Evolutionary conservation across 2,797 vertebrate species (phyloP), one percentile per base, ranked within the genome.

Genomic region (Decapterus maruadsi): DNA sequence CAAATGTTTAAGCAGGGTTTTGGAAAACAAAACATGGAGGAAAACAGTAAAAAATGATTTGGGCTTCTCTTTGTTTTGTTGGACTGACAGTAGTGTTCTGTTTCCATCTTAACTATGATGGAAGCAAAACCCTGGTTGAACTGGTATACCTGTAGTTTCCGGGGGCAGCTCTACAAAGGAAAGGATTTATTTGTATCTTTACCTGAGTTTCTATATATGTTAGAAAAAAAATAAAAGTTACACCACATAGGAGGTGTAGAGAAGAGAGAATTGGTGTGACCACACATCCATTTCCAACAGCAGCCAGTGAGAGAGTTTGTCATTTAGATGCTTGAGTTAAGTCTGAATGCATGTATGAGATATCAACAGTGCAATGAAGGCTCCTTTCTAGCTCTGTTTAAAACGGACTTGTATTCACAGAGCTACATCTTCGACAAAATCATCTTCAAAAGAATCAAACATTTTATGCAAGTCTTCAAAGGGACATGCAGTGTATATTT

Each of bases 401-500:
- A 57, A 75, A 17, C 59, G n/a, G 17, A 19, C 20, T 10, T 3
- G 7, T 17, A n/a, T 17, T 26, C 64, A 68, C 26, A 57, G 2
- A 0, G 50, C 54, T 61, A 40, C 51, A 58, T 31, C 26, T 72
- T 17, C 2, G 11, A 66, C 69, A 86, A 67, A 76, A 54, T 71
- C 22, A 20, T 67, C 72, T 58, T 83, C 62, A 80, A 73, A 77
- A 69, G 63, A 14, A 53, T 72, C 40, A 13, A 67, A 46, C 48
- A 64, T 77, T 14, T 16, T 72, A 16, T 48, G 36, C 31, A 67
- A 22, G 64, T 64, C 73, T 80, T 84, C 75, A 80, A 75, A 85
- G 66, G 65, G 69, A 45, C 10, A 0, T 29, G 4, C 29, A 29
- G 36, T 81, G 46, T 91, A 80, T 77, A 72, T 86, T 84, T 76